phyloP scores from a whole-genome alignment of 2,113 vertebrate species.

The Zosterops borbonicus region DNA sequence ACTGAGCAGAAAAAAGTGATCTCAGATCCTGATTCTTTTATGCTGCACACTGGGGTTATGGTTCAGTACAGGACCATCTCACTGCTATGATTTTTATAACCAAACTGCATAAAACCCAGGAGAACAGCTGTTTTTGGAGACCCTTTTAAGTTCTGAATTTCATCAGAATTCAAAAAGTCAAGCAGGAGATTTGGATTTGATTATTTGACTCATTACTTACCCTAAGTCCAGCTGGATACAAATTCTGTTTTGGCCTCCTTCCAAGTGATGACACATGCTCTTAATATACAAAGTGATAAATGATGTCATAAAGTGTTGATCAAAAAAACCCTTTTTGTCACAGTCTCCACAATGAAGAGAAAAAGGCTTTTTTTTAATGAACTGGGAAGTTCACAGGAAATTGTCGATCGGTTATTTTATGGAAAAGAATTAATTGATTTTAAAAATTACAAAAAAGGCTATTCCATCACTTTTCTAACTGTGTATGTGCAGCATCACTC shows the following conservation, averaged over 20 bases:
- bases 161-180: background rate
- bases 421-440: background rate
- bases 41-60: background rate
- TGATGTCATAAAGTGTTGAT: background rate
- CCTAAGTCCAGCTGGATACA: background rate
- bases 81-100: background rate
- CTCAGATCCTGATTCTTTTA: background rate
- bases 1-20: background rate
- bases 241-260: background rate
- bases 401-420: background rate
- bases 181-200: background rate
- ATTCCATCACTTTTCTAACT: background rate
- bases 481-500: accelerated
- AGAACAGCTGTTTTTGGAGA: background rate
- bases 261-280: background rate
- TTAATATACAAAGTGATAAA: background rate
- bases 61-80: background rate
- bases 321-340: background rate
- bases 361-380: background rate
- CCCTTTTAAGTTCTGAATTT: background rate
- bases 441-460: background rate
- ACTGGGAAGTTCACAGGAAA: background rate
- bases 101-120: background rate
- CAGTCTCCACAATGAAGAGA: background rate
- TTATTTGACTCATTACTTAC: background rate